Conservation (phyloP, 2,113 vertebrate genomes). For the Himantopus leucocephalus region DNA sequence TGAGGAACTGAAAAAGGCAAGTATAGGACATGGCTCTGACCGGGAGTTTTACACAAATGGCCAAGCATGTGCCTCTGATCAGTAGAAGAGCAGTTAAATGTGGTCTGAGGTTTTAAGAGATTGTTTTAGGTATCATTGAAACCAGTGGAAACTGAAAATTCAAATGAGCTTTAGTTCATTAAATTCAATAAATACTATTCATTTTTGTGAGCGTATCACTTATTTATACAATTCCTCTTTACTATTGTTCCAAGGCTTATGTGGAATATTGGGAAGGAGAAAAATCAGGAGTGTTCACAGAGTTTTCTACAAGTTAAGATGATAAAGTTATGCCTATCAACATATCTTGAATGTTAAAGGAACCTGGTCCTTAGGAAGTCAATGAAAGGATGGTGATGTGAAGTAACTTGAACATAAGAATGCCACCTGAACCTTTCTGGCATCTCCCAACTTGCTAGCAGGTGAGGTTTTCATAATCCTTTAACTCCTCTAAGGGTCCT, state of each 20-base stretch:
- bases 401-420: background rate
- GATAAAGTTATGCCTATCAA: background rate
- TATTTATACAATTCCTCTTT: background rate
- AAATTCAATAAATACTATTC: background rate
- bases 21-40: background rate
- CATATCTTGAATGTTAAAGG: background rate
- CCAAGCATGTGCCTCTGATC: background rate
- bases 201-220: background rate
- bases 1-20: background rate
- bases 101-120: background rate
- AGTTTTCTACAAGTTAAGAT: background rate
- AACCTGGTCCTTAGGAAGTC: background rate
- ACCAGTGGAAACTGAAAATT: background rate
- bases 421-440: background rate
- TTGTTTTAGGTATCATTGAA: background rate
- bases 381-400: background rate
- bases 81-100: background rate
- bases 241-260: background rate
- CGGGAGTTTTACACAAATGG: rapidly evolving
- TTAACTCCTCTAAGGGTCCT: background rate
- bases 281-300: background rate
- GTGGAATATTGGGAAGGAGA: background rate
- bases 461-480: background rate
- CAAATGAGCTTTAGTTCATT: background rate
- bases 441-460: background rate